phyloP scores from a whole-genome alignment of 2,888 invertebrate genomes.

The Nebria brevicollis region DNA sequence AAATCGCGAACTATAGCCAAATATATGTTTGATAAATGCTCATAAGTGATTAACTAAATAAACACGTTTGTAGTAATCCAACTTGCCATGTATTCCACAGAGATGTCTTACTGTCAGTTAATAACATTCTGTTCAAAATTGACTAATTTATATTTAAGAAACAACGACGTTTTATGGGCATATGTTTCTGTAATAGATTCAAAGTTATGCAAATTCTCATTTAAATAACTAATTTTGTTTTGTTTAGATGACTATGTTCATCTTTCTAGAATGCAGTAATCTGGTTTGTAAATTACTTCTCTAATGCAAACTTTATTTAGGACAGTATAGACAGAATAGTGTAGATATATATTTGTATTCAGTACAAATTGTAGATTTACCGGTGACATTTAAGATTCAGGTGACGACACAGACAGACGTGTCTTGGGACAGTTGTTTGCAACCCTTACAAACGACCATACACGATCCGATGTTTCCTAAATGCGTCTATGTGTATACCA shows the following conservation, averaged over 20 bases:
- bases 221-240: no score
- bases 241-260: background rate
- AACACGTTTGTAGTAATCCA: no score
- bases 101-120: no score
- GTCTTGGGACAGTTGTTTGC: background rate
- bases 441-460: background rate
- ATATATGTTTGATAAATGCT: no score
- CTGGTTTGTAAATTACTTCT: background rate
- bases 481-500: background rate
- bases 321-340: background rate
- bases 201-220: no score
- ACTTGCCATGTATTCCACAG: no score
- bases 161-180: no score
- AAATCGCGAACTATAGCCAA: no score
- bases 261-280: background rate
- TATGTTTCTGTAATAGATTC: no score
- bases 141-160: no score
- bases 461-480: background rate
- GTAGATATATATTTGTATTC: constrained; percentile 30
- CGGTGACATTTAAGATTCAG: constrained; percentile 42
- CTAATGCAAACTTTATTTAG: background rate
- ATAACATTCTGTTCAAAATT: no score
- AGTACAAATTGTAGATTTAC: constrained; percentile 39
- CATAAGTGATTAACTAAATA: no score
- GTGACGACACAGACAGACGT: constrained; percentile 18